These are phyloP conservation scores for Cheilinus undulatus DNA, from an alignment of 2,113 vertebrate genomes.

Conservation along the genomic window DNA sequence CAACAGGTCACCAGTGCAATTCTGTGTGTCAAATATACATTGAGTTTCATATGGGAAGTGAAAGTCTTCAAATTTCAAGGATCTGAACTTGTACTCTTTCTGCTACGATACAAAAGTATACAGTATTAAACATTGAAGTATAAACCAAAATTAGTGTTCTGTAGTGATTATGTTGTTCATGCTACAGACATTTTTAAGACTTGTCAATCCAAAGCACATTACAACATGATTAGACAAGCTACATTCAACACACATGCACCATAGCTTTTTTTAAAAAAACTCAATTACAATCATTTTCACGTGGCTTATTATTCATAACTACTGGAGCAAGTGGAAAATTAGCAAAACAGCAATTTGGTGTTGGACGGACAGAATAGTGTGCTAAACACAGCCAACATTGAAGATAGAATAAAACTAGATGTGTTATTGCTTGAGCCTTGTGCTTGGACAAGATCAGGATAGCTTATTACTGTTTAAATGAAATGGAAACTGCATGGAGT, in stretches of 20 bases:
- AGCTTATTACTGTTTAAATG: constrained; percentile 75
- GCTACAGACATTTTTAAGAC: constrained; percentile 68
- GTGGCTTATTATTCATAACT: constrained; percentile 59
- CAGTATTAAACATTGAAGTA: constrained; percentile 62
- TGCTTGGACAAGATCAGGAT: constrained; percentile 74
- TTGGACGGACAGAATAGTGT: constrained; percentile 64
- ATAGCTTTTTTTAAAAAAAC: constrained; percentile 46
- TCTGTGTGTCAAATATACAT: constrained; percentile 36
- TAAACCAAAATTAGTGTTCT: constrained; percentile 58
- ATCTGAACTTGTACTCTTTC: constrained; percentile 39
- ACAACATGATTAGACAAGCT: constrained; percentile 72
- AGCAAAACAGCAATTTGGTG: constrained; percentile 60
- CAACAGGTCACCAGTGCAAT: constrained; percentile 67
- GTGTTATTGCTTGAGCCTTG: constrained; percentile 80
- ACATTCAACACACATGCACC: constrained; percentile 82
- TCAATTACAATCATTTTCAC: constrained; percentile 68
- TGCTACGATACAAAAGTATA: constrained; percentile 60
- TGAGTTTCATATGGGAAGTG: constrained; percentile 43
- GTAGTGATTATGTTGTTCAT: constrained; percentile 63
- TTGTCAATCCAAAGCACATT: constrained; percentile 71
- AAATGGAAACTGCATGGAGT: constrained; percentile 34
- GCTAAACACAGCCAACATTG: constrained; percentile 45
- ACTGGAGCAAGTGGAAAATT: constrained; percentile 57
- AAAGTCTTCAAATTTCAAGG: constrained; percentile 54
- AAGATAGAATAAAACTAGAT: constrained; percentile 49